Base-by-base conservation (phyloP, 1,140 invertebrate species). In the Lepidurus couesii region DNA sequence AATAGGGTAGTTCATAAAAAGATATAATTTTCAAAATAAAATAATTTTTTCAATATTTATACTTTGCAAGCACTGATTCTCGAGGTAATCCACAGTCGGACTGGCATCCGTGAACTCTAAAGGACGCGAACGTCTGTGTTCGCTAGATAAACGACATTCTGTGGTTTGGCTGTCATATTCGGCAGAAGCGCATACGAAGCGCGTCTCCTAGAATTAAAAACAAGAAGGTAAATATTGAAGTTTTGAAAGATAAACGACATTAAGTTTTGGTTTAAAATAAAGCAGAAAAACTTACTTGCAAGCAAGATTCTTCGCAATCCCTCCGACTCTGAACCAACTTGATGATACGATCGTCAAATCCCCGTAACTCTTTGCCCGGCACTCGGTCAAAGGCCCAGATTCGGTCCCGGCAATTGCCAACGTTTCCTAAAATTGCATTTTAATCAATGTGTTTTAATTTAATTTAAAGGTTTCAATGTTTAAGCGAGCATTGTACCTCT, bases 311-410 rank as follows among this genome's bases (percentile, higher is more conserved):
- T 80, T 87, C 84, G 80, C 87, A 88, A 79, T 87, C 86, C 45
- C 85, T 78, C 8, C 87, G 75, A 79, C 84, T 86, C 73, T 84
- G 84, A 0, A 88, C 86, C 47, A 84, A 81, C 11, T 82, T 80
- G 9, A 86, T 80, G 1, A 83, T 81, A 21, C 83, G 79, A 75
- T 86, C 84, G 74, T 87, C 84, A 81, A 81, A 82, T 24, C 82
- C 85, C 65, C 84, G 78, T 42, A 88, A 81, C 80, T 88, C 85
- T 79, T 85, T 84, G 10, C 85, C 87, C 7, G 86, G 84, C 45
- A 86, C 82, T 7, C 87, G 79, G 79, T 88, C 87, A 80, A 88
- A 88, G 9, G 87, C 86, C 87, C 87, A 88, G 45, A 83, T 85
- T 79, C 84, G 83, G 42, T 84, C 86, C 26, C 83, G 82, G 81